Percentiles rank a stretch among this genome's conserved stretches.
These are phyloP conservation scores for Branchellion lobata DNA, from an alignment of 2,888 invertebrate species.

Conservation along the genomic window DNA sequence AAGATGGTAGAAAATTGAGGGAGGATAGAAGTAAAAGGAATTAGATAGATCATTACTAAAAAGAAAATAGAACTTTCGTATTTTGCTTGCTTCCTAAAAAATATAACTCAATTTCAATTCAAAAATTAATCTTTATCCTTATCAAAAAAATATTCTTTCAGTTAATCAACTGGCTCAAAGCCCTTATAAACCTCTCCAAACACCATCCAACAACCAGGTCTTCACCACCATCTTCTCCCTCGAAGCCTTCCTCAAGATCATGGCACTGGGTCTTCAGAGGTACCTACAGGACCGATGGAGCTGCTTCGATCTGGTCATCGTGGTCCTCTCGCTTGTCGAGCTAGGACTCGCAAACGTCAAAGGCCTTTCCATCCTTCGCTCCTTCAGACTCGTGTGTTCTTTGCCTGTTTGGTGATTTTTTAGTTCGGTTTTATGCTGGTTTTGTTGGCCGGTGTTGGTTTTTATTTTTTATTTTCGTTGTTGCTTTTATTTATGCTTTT, in stretches of 20 bases:
- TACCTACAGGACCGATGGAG: slow-evolving; percentile 99
- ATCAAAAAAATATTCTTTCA: too few species aligned
- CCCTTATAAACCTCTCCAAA: too few species aligned
- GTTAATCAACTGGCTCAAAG: too few species aligned
- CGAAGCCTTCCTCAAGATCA: slow-evolving; percentile 87
- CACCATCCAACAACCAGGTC: too few species aligned
- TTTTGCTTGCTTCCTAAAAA: too few species aligned
- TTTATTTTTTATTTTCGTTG: neutral
- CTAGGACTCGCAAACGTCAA: slow-evolving; percentile 89
- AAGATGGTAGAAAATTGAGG: too few species aligned
- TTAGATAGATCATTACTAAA: too few species aligned
- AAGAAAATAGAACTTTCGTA: too few species aligned
- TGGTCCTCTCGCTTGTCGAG: slow-evolving; percentile 89
- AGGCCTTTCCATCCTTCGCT: slow-evolving; percentile 92
- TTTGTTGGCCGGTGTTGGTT: neutral
- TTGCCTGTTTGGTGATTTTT: neutral
- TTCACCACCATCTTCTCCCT: slow-evolving; percentile 95
- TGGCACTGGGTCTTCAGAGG: slow-evolving; percentile 93
- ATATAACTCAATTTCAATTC: too few species aligned
- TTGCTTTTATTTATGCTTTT: too few species aligned
- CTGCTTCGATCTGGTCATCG: slow-evolving; percentile 97
- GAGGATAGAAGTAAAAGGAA: too few species aligned
- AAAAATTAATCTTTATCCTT: too few species aligned
- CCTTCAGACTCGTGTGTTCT: slow-evolving; percentile 95
- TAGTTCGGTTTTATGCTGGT: neutral